Evolutionary conservation across 2,888 invertebrate species (phyloP).

Genomic region (Tinea trinotella): DNA sequence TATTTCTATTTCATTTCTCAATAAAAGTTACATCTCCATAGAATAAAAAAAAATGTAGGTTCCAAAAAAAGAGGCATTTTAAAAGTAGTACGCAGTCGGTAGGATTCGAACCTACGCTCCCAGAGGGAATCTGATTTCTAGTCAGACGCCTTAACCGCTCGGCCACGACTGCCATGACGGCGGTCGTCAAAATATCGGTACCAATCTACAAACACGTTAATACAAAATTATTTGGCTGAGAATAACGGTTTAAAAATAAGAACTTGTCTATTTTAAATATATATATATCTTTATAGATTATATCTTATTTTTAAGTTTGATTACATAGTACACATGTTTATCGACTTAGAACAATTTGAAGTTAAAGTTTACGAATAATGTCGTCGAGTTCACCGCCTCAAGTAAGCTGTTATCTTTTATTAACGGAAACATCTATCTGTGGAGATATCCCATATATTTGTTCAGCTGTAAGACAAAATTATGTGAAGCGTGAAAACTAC

Average conservation of each 20-base stretch:
- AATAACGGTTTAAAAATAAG: neutral
- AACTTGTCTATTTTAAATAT: neutral
- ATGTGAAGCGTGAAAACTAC: slow-evolving; percentile 46
- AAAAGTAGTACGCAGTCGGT: slow-evolving; percentile 80
- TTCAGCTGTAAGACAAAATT: slow-evolving; percentile 46
- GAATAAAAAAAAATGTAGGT: neutral
- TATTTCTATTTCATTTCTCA: too few relatives aligned
- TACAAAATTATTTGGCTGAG: neutral
- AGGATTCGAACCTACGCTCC: slow-evolving; percentile 93
- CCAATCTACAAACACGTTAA: neutral
- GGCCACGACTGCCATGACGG: slow-evolving; percentile 79
- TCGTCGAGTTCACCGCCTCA: neutral
- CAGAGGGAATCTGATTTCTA: slow-evolving; percentile 93
- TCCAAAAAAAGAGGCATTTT: neutral
- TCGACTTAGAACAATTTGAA: neutral
- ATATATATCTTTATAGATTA: neutral
- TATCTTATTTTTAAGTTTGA: neutral
- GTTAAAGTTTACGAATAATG: neutral
- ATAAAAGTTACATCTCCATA: too few relatives aligned
- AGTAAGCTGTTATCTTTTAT: slow-evolving; percentile 11
- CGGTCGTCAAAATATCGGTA: neutral
- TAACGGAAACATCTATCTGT: slow-evolving; percentile 14
- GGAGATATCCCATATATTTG: slow-evolving; percentile 30
- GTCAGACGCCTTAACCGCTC: slow-evolving; percentile 92
- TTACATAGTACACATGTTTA: neutral